Evolutionary conservation across 1,140 invertebrate genomes (phyloP), one percentile per base, ranked within the genome.

Genomic region (Psix sp.): DNA sequence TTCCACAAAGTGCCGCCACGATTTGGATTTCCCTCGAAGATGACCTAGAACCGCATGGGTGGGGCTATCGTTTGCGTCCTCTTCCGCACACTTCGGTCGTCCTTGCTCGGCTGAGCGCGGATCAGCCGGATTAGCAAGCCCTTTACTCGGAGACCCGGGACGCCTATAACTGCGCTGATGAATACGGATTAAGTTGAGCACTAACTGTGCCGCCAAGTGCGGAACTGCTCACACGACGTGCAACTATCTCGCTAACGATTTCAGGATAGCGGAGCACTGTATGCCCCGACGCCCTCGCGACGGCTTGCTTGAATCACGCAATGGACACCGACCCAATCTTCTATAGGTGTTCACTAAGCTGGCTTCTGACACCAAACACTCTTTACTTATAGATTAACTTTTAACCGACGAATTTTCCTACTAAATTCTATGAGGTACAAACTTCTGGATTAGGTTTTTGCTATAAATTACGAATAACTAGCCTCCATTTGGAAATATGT

Each of bases 61-160:
- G 65, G 65, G 46, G 65, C 60, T 54, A 60, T 48, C 18, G 24
- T n/a, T 52, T 56, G 20, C 57, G 46, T 66, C 49, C 70, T 57
- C 52, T 65, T 48, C 52, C 60, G 51, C 46, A 43, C 43, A 49
- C 43, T 56, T 63, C 49, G 57, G 21, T 59, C 65, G 52, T 63
- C 60, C 66, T 75, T 56, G 35, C 60, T 71, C 33, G 70, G 66
- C 73, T 79, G 65, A 79, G 74, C 75, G 52, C 56, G 73, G 77
- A 79, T 79, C 43, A 79, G 73, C 75, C 77, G 75, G 77, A 77
- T 79, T 79, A 79, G 62, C 52, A 71, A 73, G 63, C 70, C 74
- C 70, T 65, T 77, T 76, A 65, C 68, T 68, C 43, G 60, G 21
- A 26, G 15, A 56, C 65, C 70, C 14, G 46, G 52, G 68, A 56